Evolutionary conservation across 2,888 invertebrate species (phyloP).

Genomic region (Ochropacha duplaris): DNA sequence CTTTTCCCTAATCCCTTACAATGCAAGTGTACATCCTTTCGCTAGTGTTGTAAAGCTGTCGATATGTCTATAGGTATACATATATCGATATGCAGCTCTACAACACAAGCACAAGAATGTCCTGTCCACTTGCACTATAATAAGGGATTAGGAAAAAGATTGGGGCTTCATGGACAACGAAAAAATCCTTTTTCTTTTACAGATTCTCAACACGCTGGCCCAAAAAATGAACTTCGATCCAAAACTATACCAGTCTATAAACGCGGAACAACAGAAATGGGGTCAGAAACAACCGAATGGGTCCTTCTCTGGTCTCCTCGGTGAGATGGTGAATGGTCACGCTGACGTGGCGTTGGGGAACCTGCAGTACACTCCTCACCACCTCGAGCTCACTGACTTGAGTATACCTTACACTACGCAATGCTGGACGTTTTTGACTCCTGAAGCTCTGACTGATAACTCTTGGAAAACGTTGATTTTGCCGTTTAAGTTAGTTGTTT

Average conservation of each 20-base stretch:
- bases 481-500: conserved; percentile 87
- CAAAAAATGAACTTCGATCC: conserved; percentile 88
- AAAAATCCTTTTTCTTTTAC: conserved; percentile 15
- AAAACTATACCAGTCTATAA: conserved; percentile 85
- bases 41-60: too few species aligned
- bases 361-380: conserved; percentile 88
- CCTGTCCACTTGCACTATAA: too few species aligned
- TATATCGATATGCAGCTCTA: too few species aligned
- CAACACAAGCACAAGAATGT: too few species aligned
- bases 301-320: conserved; percentile 87
- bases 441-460: conserved; percentile 90
- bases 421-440: conserved; percentile 92
- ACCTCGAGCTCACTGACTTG: conserved; percentile 87
- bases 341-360: conserved; percentile 91
- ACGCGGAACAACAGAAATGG: conserved; percentile 86
- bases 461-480: conserved; percentile 92
- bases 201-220: conserved; percentile 87
- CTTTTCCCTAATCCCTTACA: too few species aligned
- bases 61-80: too few species aligned
- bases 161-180: too few species aligned
- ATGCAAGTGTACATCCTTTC: too few species aligned
- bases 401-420: conserved; percentile 91
- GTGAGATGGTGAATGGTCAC: conserved; percentile 86
- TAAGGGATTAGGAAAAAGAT: too few species aligned
- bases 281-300: conserved; percentile 85